phyloP scores from a whole-genome alignment of 2,113 vertebrate genomes.

The Anolis sagrei region DNA sequence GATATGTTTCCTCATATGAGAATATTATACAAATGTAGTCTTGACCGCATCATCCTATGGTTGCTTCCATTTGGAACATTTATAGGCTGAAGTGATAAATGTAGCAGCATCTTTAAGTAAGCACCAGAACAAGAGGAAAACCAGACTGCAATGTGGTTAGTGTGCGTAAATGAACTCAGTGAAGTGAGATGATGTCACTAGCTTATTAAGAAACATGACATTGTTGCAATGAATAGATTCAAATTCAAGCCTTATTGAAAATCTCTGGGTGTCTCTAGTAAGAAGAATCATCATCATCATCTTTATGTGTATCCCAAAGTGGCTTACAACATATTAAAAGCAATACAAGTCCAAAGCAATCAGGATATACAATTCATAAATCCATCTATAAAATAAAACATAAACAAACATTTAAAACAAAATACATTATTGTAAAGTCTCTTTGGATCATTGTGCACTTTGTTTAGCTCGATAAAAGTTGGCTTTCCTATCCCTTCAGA shows the following conservation, averaged over 20 bases:
- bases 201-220: conserved; percentile 62
- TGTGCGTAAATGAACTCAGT: conserved; percentile 43
- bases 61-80: conserved; percentile 42
- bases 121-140: conserved; percentile 53
- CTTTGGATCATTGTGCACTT: no score
- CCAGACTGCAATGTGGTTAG: conserved; percentile 21
- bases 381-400: no score
- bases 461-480: no score
- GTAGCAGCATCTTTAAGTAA: conserved; percentile 43
- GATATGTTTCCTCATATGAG: conserved; percentile 1
- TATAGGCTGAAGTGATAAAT: conserved; percentile 60
- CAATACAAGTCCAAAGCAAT: no score
- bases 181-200: conserved; percentile 51
- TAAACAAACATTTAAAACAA: no score
- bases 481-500: no score
- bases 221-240: conserved; percentile 54
- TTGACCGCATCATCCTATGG: conserved; percentile 52
- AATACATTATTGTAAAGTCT: no score
- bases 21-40: conserved; percentile 23
- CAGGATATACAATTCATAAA: no score
- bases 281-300: no score
- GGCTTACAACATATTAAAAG: no score
- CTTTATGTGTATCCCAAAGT: no score
- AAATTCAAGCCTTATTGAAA: conserved; percentile 27
- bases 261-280: conserved; percentile 11